phyloP scores from a whole-genome alignment of 35 echinoderm and acorn worm species.

The Hemicentrotus pulcherrimus region DNA sequence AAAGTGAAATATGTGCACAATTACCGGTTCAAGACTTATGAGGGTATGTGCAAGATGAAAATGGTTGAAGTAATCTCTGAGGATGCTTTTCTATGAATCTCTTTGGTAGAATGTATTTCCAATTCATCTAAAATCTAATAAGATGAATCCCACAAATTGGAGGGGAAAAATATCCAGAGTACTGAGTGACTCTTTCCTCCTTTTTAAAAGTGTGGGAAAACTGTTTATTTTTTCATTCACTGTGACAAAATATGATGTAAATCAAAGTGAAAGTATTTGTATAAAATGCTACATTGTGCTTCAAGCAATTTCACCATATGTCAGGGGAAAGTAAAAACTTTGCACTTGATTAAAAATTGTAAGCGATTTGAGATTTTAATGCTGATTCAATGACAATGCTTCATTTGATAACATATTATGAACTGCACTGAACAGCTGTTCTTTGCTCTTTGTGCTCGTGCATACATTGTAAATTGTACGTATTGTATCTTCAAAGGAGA shows the following conservation, averaged over 20 bases:
- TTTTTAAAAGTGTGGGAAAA: no score
- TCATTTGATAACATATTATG: no score
- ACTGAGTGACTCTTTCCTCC: background rate
- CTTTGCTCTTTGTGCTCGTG: background rate
- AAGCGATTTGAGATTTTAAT: no score
- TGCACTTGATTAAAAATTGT: no score
- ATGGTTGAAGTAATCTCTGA: background rate
- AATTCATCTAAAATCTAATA: background rate
- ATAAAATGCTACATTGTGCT: no score
- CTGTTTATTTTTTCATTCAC: no score
- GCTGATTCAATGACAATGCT: no score
- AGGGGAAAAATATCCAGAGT: background rate
- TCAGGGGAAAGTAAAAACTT: no score
- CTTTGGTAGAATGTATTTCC: background rate
- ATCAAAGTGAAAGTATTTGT: no score
- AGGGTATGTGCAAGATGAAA: background rate
- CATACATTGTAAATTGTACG: background rate
- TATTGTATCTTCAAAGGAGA: no score
- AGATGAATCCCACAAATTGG: background rate
- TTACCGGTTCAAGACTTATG: slow-evolving; percentile 26
- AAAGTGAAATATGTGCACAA: slow-evolving; percentile 1
- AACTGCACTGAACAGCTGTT: background rate
- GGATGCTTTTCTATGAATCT: background rate
- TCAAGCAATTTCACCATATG: no score
- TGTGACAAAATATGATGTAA: no score